These are phyloP conservation scores for Anoplolepis gracilipes DNA, from an alignment of 1,140 invertebrate genomes.

Conservation along the genomic window DNA sequence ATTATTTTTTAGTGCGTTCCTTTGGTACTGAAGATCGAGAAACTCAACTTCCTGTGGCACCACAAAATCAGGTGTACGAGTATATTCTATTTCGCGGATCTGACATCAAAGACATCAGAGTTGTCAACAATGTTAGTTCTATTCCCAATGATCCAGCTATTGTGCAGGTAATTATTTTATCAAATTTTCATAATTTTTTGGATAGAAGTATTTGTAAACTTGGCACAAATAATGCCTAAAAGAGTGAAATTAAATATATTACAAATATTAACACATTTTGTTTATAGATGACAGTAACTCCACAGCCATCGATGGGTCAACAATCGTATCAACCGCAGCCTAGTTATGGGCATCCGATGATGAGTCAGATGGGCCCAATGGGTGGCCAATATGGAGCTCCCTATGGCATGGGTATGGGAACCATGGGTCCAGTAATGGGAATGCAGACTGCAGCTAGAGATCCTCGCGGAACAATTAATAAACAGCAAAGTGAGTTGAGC, in stretches of 20 bases:
- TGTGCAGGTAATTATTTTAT: constrained; percentile 89
- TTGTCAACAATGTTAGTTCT: constrained; percentile 92
- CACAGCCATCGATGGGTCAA: constrained; percentile 88
- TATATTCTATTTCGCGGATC: constrained; percentile 99
- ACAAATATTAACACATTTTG: constrained; percentile 51
- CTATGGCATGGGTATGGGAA: constrained; percentile 86
- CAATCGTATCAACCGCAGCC: constrained; percentile 85
- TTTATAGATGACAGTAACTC: constrained; percentile 90
- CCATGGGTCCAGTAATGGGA: constrained; percentile 88
- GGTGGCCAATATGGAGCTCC: constrained; percentile 85
- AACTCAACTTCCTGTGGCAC: constrained; percentile 96
- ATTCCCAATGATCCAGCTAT: constrained; percentile 97
- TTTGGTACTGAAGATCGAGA: constrained; percentile 99
- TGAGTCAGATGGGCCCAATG: constrained; percentile 86
- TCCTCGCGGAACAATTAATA: constrained; percentile 86
- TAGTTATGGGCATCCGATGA: constrained; percentile 86
- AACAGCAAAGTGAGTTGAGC: constrained; percentile 92
- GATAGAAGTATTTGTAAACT: neutral
- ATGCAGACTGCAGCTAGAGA: constrained; percentile 83
- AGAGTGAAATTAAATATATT: neutral
- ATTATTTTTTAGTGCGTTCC: constrained; percentile 93
- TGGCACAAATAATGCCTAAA: neutral
- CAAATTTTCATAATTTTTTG: neutral
- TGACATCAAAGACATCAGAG: constrained; percentile 99
- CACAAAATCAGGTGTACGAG: constrained; percentile 99